Evolutionary conservation across 64 coral and sea anemone genomes (phyloP).

Genomic region (Montipora capricornis): DNA sequence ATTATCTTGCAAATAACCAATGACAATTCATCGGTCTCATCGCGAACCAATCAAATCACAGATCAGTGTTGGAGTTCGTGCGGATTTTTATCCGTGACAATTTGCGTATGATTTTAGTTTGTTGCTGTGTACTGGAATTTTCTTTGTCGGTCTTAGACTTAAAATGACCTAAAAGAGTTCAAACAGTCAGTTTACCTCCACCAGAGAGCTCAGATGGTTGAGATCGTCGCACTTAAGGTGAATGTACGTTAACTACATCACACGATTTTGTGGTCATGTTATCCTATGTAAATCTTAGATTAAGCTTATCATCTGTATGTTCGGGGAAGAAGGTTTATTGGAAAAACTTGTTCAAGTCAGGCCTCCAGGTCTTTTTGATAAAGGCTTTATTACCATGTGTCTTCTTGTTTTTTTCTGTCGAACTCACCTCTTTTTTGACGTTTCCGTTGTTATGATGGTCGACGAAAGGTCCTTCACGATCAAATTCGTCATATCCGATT

Average conservation of each 20-base stretch:
- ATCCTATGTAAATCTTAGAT: background rate
- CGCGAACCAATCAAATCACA: background rate
- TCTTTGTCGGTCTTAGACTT: background rate
- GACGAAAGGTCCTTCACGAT: background rate
- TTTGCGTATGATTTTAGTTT: background rate
- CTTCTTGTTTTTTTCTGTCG: background rate
- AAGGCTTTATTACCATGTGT: background rate
- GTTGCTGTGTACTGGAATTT: constrained; percentile 18
- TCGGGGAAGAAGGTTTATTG: background rate
- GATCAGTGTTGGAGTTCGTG: background rate
- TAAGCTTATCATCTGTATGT: no score
- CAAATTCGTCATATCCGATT: constrained; percentile 19
- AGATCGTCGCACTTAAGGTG: background rate
- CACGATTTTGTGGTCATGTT: background rate
- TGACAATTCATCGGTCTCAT: background rate
- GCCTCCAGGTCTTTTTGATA: background rate
- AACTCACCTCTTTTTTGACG: background rate
- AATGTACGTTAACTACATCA: background rate
- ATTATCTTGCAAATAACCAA: constrained; percentile 31
- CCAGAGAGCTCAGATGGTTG: background rate
- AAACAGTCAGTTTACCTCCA: background rate
- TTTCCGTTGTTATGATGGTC: background rate
- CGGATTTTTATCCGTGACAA: background rate
- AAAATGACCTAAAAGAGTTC: no score
- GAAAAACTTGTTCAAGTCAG: background rate